Evolutionary conservation across 1,140 invertebrate species (phyloP), one percentile per base, ranked within the genome.

Genomic region (Phthorimaea operculella): DNA sequence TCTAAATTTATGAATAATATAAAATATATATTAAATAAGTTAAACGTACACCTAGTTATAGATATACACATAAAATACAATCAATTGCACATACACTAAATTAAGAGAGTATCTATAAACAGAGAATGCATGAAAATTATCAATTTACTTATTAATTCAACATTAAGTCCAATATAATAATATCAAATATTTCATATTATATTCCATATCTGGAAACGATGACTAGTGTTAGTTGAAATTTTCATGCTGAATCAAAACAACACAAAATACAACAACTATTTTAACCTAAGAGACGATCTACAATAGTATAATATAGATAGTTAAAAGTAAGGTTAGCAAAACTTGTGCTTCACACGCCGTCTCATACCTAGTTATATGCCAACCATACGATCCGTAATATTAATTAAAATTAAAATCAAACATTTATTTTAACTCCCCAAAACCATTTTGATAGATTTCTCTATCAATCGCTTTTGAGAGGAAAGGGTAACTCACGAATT

Each of bases 71-170:
- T 74, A 71, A 72, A 74, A 80, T 72, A 80, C 76, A 82, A 74
- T 66, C 66, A 75, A 77, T 73, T 80, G 71, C 74, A 81, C 76
- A 65, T 76, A 75, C 67, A 80, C 77, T 77, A 83, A 83, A 81
- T 72, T 71, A 79, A 68, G 51, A 15, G 55, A 69, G 59, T 69
- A 64, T 64, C 72, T 74, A 75, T 47, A 33, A 74, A 72, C 64
- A 68, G 59, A 72, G 55, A 68, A 62, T 66, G 39, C 55, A 56
- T 56, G 36, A 52, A 52, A 52, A 52, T 52, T 45, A 51, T 50
- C 51, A 67, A 68, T 70, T 71, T 58, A 54, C 55, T 72, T 64
- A 68, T 73, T n/a, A 55, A 58, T 61, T 67, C 69, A 76, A 79
- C 74, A 74, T 79, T 60, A 64, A 64, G 59, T 61, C 64, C 59